These are phyloP conservation scores for Apus apus DNA, from an alignment of 2,113 vertebrate genomes.

Conservation along the genomic window DNA sequence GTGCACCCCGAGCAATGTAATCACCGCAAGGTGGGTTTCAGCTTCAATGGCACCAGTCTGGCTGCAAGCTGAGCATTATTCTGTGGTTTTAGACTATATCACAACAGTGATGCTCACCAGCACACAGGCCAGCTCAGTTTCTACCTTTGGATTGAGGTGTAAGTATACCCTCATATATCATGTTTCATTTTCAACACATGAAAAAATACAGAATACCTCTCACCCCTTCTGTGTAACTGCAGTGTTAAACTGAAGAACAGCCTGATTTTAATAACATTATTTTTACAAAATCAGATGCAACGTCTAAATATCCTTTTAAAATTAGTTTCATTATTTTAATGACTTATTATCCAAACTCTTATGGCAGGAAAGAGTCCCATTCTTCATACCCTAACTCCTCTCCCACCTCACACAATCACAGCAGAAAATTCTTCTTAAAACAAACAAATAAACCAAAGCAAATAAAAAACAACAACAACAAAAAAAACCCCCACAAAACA, in stretches of 20 bases:
- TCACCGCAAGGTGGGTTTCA: background rate
- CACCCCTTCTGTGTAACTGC: background rate
- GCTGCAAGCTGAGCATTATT: background rate
- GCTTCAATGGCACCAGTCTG: background rate
- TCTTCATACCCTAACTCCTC: background rate
- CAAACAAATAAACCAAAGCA: background rate
- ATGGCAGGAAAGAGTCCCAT: background rate
- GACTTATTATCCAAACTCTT: background rate
- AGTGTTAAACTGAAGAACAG: background rate
- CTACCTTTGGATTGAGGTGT: background rate
- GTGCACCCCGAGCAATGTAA: background rate
- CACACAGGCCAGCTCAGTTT: background rate
- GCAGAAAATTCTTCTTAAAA: background rate
- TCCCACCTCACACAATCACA: background rate
- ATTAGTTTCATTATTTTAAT: background rate
- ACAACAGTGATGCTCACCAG: accelerated
- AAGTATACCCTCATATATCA: background rate
- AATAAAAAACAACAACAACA: background rate
- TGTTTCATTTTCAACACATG: background rate
- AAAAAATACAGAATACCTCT: background rate
- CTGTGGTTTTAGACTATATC: background rate
- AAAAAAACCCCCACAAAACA: background rate
- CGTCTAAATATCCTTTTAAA: background rate
- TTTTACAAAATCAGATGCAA: background rate
- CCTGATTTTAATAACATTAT: background rate